Conservation (phyloP, 1,140 invertebrate species). For the Babylonia areolata region DNA sequence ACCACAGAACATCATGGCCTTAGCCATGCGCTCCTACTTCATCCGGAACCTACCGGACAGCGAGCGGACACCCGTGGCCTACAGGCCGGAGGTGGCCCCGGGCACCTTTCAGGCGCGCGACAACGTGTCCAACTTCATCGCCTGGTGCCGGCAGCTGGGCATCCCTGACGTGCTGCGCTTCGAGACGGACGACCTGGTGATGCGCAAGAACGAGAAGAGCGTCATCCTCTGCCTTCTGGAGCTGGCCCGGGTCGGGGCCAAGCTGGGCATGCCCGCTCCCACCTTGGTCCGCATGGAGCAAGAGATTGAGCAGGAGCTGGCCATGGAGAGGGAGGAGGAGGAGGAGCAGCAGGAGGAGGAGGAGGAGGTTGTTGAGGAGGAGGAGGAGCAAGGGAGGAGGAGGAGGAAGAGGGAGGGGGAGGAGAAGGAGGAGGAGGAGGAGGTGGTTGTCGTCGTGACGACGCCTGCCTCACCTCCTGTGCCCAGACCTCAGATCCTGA, state of each 20-base stretch:
- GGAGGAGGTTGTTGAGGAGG: neutral
- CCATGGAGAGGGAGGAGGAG: conserved; percentile 43
- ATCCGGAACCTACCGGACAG: conserved; percentile 62
- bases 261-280: conserved; percentile 94
- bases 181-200: conserved; percentile 96
- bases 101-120: conserved; percentile 86
- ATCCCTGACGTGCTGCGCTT: conserved; percentile 93
- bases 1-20: too few relatives aligned
- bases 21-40: conserved; percentile 67
- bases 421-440: neutral
- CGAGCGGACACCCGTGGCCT: conserved; percentile 51
- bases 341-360: conserved; percentile 9
- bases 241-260: conserved; percentile 90
- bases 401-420: neutral
- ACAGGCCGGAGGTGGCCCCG: conserved; percentile 80
- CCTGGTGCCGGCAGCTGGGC: conserved; percentile 87
- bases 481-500: conserved; percentile 79
- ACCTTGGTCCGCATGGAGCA: conserved; percentile 96
- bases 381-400: neutral
- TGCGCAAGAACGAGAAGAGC: conserved; percentile 96
- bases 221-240: conserved; percentile 96
- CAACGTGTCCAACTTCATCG: conserved; percentile 96
- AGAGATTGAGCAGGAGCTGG: conserved; percentile 95
- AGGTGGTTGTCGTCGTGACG: neutral
- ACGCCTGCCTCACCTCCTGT: neutral